Evolutionary conservation across 2,888 invertebrate species (phyloP), one percentile per base, ranked within the genome.

Genomic region (Yponomeuta cagnagella): DNA sequence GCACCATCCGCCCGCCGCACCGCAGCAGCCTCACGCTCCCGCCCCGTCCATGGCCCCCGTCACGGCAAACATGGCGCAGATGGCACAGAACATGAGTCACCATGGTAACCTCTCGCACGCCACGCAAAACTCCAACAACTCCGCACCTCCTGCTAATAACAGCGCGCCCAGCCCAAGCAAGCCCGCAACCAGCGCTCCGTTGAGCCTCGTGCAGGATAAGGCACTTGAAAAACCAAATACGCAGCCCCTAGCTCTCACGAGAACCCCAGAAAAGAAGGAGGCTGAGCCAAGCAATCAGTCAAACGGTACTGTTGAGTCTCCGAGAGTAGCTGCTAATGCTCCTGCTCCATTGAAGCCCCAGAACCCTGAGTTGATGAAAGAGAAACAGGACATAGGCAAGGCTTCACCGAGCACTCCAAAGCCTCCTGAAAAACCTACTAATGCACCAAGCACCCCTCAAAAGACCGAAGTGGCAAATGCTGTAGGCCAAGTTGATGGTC

Each of bases 71-170:
- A 92, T 92, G 92, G 91, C 91, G 63, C 90, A 90, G 77, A 89
- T 90, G 89, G 92, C 92, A 73, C 92, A 92, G 75, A 92, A 92
- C 77, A 92, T 92, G 92, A 90, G 90, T 78, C 90, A 92, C 85
- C 92, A 92, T 74, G 92, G 92, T 72, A 92, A 92, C 81, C 80
- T 92, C 37, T 92, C 92, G 10, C 90, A 89, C 71, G 86, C 89
- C 72, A 86, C 86, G 37, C 89, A 89, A 77, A 89, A 88, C 78
- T 87, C 88, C 43, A 82, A 84, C 67, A 77, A 85, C 72, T 83
- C 86, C 70, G 81, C 85, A 64, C 78, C 83, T 80, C 73, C 89
- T 75, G 85, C 77, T 58, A 58, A 58, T 15, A 78, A 84, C 80
- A 73, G 89, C 75, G 85, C 78, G 1, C 79, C 84, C 12, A 86